Evolutionary conservation across 2,888 invertebrate genomes (phyloP).

Genomic region (Andrena bicolor): DNA sequence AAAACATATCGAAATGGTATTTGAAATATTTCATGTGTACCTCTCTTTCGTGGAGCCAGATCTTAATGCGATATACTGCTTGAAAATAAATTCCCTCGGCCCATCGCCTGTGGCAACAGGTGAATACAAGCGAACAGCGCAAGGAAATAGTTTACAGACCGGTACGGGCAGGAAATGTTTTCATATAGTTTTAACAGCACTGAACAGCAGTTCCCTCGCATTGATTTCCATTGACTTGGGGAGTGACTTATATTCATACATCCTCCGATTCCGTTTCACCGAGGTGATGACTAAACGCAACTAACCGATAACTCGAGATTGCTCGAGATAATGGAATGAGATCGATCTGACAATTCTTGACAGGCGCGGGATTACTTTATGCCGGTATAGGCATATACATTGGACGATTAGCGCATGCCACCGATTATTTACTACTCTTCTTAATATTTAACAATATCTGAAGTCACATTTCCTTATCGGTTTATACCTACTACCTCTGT

Average conservation of each 20-base stretch:
- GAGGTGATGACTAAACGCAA: slow-evolving; percentile 9
- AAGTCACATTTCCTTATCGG: no score
- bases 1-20: not conserved
- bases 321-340: slow-evolving; percentile 25
- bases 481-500: no score
- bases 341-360: not conserved
- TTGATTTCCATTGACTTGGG: slow-evolving; percentile 25
- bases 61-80: slow-evolving; percentile 26
- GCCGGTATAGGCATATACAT: not conserved
- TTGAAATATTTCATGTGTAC: slow-evolving; percentile 31
- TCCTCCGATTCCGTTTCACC: slow-evolving; percentile 17
- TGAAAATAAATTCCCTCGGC: not conserved
- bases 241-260: slow-evolving; percentile 25
- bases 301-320: not conserved
- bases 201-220: not conserved
- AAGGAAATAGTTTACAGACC: slow-evolving; percentile 15
- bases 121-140: slow-evolving; percentile 3
- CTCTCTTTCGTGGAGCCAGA: slow-evolving; percentile 19
- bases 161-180: slow-evolving; percentile 2
- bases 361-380: not conserved
- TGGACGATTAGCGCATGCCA: no score
- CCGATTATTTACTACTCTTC: no score
- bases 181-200: slow-evolving; percentile 15
- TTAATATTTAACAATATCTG: no score
- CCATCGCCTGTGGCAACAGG: slow-evolving; percentile 32